Evolutionary conservation across 2,797 vertebrate species (phyloP), one percentile per base, ranked within the genome.

Genomic region (Monodelphis domestica): DNA sequence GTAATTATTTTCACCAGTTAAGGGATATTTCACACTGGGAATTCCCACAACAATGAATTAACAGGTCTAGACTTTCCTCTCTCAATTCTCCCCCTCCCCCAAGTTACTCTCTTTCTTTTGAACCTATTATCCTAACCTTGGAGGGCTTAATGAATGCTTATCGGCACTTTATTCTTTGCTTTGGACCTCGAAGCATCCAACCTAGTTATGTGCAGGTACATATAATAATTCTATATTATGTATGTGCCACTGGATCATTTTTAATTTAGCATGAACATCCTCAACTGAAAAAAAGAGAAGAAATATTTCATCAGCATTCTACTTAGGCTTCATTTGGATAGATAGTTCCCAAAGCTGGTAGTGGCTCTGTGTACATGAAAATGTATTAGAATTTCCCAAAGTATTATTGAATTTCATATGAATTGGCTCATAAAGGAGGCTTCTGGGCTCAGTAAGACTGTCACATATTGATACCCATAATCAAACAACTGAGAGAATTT

Each of bases 151-250:
- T 89, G 24, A 54, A 11, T 95, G 95, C 95, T 95, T 57, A 91
- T 92, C 90, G 92, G 93, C 90, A 90, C 24, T 92, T 95, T 94
- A 15, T 57, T 95, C 24, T 95, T 95, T 94, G n/a, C 87, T 90
- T 95, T 89, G 84, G 70, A 51, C 26, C 84, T 87, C 51, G 88
- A 93, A 96, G 51, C 89, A 93, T 3, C 90, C 50, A 92, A n/a
- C 92, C 90, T 91, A 55, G 54, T 88, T 94, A 89, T 88, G 84
- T 56, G 63, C 6, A 93, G 78, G 87, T 88, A 90, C 93, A 94
- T 95, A 89, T 63, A 95, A 96, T 94, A 2, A 11, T 90, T 63
- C 7, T 88, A 87, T 89, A 28, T 63, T 95, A 95, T 94, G 26
- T 95, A 95, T 94, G 26, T 96, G 12, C 91, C 88, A 50, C 11